Evolutionary conservation across 2,797 vertebrate genomes (phyloP), one percentile per base, ranked within the genome.

Genomic region (Acrocephalus scirpaceus): DNA sequence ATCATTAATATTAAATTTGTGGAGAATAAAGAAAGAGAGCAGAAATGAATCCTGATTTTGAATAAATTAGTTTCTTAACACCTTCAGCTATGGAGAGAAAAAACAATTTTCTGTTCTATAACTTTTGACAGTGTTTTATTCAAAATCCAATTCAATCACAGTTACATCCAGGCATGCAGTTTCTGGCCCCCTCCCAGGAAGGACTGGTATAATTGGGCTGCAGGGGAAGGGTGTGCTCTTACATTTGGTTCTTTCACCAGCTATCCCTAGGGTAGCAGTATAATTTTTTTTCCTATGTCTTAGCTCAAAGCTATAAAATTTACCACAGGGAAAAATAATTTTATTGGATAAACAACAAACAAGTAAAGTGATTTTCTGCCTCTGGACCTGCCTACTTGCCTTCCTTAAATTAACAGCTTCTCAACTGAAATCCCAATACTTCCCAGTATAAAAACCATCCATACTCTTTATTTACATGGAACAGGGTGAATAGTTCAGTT

Each of bases 361-460:
- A 91, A 50, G 16, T 53, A 5, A 65, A 91, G 44, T 34, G 26
- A 73, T 76, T 69, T 92, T 60, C 67, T 90, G 29, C 38, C 54
- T 82, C n/a, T 76, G 32, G 53, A 73, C 15, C 29, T 62, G 21
- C 16, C 62, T 82, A 58, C 47, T 70, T 73, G 70, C 30, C 42
- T 84, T 87, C 9, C 42, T 86, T 79, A 79, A 80, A 86, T 81
- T 74, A 93, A 74, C 25, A 92, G n/a, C 40, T 94, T 89, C 72
- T 89, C 69, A 84, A 18, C 19, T 86, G 29, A 69, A 69, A 74
- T 57, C 20, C 58, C 91, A 93, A 51, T 61, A 50, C 18, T 77
- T 86, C 29, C 65, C 47, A 69, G 65, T n/a, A 48, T 65, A 61
- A 76, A 94, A 94, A 22, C 2, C 30, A 58, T 30, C 42, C 1